Base-by-base conservation (phyloP, 2,113 vertebrate species). In the Chitala chitala region DNA sequence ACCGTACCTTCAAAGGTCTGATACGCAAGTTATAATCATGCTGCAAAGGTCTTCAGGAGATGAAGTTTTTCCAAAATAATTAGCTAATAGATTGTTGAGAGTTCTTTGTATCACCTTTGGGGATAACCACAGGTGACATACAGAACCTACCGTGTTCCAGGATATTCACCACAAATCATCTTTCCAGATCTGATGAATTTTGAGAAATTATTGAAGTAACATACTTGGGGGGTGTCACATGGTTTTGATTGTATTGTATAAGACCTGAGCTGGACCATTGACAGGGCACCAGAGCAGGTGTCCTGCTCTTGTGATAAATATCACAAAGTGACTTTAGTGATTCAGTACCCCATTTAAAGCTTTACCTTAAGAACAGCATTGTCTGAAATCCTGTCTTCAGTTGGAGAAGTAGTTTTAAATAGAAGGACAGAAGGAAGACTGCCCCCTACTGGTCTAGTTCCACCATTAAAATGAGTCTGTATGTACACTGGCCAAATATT, bases 351-450 rank as follows among this genome's bases (percentile, higher is more conserved):
- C 12, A 12, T 46, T 46, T 46, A 6, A 12, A 6, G 44, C 12
- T 12, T 46, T 12, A 63, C 38, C 59, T 63, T 29, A 20, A 63
- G 59, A 33, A 38, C 31, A 20, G 59, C 17, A 5, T 36, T 7
- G 15, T 20, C 17, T 36, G 38, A 29, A 17, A 33, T n/a, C 8
- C 38, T 17, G 7, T 36, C 17, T 15, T 33, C 59, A 36, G 33
- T 63, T 63, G 59, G 31, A 33, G 59, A 63, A 63, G 20, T 63
- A 63, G 4, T 20, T n/a, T 63, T 63, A 36, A 36, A 63, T 63
- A 36, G 59, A n/a, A n/a, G 31, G 15, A 38, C 59, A 40, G 29
- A 63, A 36, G 17, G 33, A 63, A 38, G 6, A 63, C 5, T 33
- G 31, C 59, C 59, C 59, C 38, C 59, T 63, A 63, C 59, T 63